These are phyloP conservation scores for Ciona savignyi DNA, from an alignment of 23 tunicate species.

Conservation along the genomic window DNA sequence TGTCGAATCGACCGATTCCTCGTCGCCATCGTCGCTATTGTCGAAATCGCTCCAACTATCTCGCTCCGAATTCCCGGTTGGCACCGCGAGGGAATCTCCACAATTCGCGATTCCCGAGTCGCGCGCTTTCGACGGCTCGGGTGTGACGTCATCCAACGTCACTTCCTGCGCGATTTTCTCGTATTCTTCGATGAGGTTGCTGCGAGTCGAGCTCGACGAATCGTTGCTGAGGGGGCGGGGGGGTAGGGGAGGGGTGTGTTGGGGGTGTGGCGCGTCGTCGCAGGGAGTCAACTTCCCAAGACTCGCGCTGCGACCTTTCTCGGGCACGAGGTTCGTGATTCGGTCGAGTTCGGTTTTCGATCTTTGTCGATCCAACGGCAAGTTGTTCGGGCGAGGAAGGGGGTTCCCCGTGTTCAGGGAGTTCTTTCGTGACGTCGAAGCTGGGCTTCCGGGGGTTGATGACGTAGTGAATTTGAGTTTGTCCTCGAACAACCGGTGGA, in stretches of 20 bases:
- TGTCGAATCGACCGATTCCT: neutral
- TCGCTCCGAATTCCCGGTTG: slow-evolving; percentile 7
- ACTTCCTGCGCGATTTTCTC: slow-evolving; percentile 32
- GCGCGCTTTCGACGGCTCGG: neutral
- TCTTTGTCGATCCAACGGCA: slow-evolving; percentile 6
- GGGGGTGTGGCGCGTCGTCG: neutral
- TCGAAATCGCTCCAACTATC: slow-evolving; percentile 61
- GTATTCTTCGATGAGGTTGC: slow-evolving; percentile 18
- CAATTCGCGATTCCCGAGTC: neutral
- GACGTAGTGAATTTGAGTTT: slow-evolving; percentile 5
- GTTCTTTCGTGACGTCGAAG: neutral
- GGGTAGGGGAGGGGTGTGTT: neutral
- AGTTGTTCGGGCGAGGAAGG: slow-evolving; percentile 4
- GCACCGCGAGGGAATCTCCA: slow-evolving; percentile 71
- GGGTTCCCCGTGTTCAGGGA: neutral
- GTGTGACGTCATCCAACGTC: slow-evolving; percentile 4
- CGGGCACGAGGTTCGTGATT: neutral
- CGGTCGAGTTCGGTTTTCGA: slow-evolving; percentile 12
- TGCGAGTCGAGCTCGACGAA: neutral
- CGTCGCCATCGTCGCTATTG: slow-evolving; percentile 34
- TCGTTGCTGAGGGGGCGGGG: slow-evolving; percentile 11
- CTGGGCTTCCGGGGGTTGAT: neutral
- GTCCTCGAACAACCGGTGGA: slow-evolving; percentile 28
- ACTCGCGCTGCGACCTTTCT: neutral
- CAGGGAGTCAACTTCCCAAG: neutral